Evolutionary conservation across 2,797 vertebrate genomes (phyloP).

Genomic region (Dryobates pubescens): DNA sequence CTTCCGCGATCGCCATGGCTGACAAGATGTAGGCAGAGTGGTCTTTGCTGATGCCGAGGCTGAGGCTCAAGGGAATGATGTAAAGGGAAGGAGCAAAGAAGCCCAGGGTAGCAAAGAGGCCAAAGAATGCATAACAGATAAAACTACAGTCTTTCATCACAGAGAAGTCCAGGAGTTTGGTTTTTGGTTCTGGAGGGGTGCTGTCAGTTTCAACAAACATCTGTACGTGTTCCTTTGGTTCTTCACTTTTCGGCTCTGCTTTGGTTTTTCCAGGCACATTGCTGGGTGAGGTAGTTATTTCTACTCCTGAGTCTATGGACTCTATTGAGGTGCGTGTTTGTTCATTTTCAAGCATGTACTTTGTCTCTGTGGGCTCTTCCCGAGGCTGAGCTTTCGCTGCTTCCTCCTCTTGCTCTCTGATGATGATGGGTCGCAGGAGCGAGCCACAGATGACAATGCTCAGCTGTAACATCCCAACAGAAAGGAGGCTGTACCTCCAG

Average conservation of each 20-base stretch:
- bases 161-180: slow-evolving; percentile 87
- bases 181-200: slow-evolving; percentile 23
- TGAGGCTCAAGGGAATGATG: slow-evolving; percentile 90
- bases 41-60: slow-evolving; percentile 83
- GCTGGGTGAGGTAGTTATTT: slow-evolving; percentile 85
- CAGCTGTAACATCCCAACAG: slow-evolving; percentile 86
- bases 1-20: slow-evolving; percentile 90
- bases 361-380: slow-evolving; percentile 71
- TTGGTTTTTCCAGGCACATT: slow-evolving; percentile 76
- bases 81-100: slow-evolving; percentile 95
- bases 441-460: slow-evolving; percentile 85
- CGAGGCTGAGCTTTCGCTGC: slow-evolving; percentile 68
- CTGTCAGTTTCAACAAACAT: neutral
- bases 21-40: slow-evolving; percentile 88
- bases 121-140: slow-evolving; percentile 92
- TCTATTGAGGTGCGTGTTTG: slow-evolving; percentile 87
- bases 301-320: slow-evolving; percentile 94
- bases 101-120: slow-evolving; percentile 93
- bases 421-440: slow-evolving; percentile 87
- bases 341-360: slow-evolving; percentile 89
- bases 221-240: slow-evolving; percentile 65
- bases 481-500: slow-evolving; percentile 88
- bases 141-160: slow-evolving; percentile 89
- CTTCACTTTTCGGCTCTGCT: slow-evolving; percentile 61
- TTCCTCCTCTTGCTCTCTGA: slow-evolving; percentile 71